A percentile compares a stretch with the other conserved stretches of the same genome.
phyloP scores from a whole-genome alignment of 2,797 vertebrate species.

The Tenualosa ilisha region DNA sequence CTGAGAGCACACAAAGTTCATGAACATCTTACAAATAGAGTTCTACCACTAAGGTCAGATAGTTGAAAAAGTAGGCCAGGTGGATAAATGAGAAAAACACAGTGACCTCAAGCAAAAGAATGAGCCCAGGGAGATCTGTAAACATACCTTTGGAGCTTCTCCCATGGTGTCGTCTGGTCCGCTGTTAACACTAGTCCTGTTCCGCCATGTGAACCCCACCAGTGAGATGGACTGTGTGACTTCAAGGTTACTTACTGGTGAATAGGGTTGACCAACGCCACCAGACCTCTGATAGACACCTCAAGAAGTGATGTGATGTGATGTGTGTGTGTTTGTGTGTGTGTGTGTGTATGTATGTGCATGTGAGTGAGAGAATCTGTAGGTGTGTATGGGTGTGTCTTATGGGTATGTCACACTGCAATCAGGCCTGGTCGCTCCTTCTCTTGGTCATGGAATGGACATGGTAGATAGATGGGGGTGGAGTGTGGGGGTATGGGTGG shows the following conservation, averaged over 20 bases:
- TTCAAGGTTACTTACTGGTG: neutral
- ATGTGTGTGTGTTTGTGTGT: neutral
- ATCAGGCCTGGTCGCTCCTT: constrained; percentile 20
- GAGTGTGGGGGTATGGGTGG: neutral
- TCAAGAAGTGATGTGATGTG: neutral
- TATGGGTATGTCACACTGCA: neutral
- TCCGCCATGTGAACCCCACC: neutral
- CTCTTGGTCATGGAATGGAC: neutral
- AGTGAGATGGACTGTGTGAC: neutral
- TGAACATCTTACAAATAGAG: neutral
- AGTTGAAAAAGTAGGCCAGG: neutral
- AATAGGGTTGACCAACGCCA: neutral
- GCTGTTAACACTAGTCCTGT: neutral
- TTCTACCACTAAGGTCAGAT: neutral
- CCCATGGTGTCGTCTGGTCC: constrained; percentile 27
- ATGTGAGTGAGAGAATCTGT: neutral
- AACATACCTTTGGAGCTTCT: constrained; percentile 44
- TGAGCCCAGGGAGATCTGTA: neutral
- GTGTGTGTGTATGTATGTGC: neutral
- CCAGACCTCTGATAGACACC: neutral
- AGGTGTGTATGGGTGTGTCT: neutral
- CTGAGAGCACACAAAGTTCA: neutral
- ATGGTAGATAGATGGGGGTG: neutral
- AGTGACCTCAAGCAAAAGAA: neutral
- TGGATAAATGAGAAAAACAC: neutral